Evolutionary conservation across 2,113 vertebrate species (phyloP).

Genomic region (Podiceps cristatus): DNA sequence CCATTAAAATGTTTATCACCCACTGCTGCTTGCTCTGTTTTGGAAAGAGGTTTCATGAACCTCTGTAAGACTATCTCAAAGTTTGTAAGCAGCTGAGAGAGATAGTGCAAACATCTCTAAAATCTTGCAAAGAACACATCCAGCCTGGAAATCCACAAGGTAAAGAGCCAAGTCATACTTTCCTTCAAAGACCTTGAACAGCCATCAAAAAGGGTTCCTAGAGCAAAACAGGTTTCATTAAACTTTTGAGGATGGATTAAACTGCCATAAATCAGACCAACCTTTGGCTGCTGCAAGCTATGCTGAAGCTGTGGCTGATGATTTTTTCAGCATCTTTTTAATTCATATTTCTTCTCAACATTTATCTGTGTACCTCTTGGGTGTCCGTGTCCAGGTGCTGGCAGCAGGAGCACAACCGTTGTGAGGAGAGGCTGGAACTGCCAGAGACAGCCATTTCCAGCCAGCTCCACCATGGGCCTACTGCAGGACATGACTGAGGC

Average conservation of each 20-base stretch:
- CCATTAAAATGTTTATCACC: not conserved
- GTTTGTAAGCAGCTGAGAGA: not conserved
- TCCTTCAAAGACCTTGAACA: not conserved
- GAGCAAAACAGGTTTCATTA: not conserved
- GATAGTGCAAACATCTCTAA: not conserved
- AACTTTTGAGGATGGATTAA: not conserved
- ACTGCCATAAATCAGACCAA: not conserved
- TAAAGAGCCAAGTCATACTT: not conserved
- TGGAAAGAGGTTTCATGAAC: not conserved
- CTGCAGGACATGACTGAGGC: not conserved
- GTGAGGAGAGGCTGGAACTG: not conserved
- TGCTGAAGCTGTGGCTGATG: not conserved
- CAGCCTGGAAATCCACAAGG: not conserved
- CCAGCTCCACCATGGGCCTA: too few relatives aligned
- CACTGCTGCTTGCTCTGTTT: not conserved
- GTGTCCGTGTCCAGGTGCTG: fast-evolving
- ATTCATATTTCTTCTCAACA: not conserved
- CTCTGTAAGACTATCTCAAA: not conserved
- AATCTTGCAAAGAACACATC: not conserved
- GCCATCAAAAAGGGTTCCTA: not conserved
- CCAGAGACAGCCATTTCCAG: too few relatives aligned
- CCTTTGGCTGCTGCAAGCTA: not conserved
- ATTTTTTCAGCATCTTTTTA: not conserved
- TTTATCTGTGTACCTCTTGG: too few relatives aligned
- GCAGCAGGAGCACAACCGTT: fast-evolving